phyloP scores from a whole-genome alignment of 2,888 invertebrate species.

The Eulithis prunata region DNA sequence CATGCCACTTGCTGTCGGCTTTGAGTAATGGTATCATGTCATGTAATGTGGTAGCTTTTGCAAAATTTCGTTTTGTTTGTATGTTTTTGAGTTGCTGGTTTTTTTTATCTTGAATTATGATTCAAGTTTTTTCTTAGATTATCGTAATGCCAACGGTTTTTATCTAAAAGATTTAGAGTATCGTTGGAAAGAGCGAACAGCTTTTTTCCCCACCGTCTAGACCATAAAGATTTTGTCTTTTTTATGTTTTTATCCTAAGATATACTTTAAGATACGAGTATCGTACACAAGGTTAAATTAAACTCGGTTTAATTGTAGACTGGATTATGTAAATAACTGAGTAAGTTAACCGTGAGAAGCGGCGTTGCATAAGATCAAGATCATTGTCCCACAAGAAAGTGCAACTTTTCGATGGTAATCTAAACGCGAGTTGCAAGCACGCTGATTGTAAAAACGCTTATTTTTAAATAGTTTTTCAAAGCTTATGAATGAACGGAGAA shows the following conservation, averaged over 20 bases:
- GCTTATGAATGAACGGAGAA: no score
- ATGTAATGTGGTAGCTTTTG: background rate
- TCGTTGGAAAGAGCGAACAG: background rate
- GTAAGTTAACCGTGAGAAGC: constrained; percentile 36
- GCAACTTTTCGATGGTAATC: constrained; percentile 27
- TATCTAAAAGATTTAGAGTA: background rate
- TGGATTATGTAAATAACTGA: constrained; percentile 25
- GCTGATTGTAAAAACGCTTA: constrained; percentile 2
- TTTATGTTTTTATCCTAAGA: constrained; percentile 5
- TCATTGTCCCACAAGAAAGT: constrained; percentile 36
- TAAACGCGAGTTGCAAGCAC: constrained; percentile 12
- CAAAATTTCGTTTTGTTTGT: background rate
- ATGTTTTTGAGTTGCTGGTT: background rate
- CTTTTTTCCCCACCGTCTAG: background rate
- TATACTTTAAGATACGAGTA: background rate
- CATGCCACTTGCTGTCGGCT: constrained; percentile 28
- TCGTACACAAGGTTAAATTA: constrained; percentile 22
- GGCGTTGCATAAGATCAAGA: constrained; percentile 39
- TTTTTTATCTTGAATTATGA: background rate
- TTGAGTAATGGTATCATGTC: constrained; percentile 20
- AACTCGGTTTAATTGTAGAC: constrained; percentile 24
- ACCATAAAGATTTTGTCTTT: constrained; percentile 5
- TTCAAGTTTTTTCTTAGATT: background rate
- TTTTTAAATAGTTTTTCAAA: constrained; percentile 5
- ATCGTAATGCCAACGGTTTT: background rate